These are phyloP conservation scores for Hippocampus zosterae DNA, from an alignment of 2,113 vertebrate species.

Conservation along the genomic window DNA sequence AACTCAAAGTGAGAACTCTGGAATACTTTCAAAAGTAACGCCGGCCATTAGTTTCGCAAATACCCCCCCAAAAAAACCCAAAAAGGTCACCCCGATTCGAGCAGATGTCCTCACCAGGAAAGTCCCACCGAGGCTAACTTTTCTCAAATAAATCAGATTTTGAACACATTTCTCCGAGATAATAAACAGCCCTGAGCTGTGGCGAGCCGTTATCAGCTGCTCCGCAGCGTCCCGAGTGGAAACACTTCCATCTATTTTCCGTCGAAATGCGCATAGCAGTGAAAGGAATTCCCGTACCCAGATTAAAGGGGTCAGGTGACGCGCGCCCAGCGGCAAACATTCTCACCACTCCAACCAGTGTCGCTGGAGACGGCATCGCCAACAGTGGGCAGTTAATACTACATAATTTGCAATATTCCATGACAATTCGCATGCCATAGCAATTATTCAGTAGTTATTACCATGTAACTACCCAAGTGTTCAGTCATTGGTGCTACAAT, in stretches of 20 bases:
- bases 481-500: too few relatives aligned
- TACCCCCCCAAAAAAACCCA: neutral
- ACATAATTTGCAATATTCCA: too few relatives aligned
- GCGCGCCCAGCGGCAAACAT: neutral
- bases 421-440: too few relatives aligned
- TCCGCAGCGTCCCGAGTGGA: constrained; percentile 19
- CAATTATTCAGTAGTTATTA: too few relatives aligned
- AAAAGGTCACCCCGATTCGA: neutral
- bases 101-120: neutral
- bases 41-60: too few relatives aligned
- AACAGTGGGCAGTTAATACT: neutral
- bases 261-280: constrained; percentile 13
- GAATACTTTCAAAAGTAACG: neutral
- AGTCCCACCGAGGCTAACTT: neutral
- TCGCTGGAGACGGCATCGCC: neutral
- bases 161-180: constrained; percentile 23
- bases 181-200: constrained; percentile 39
- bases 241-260: constrained; percentile 25
- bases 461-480: too few relatives aligned
- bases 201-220: constrained; percentile 35
- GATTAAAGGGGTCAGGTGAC: constrained; percentile 50
- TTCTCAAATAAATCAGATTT: neutral
- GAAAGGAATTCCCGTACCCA: too few relatives aligned
- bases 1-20: neutral
- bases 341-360: neutral